Evolutionary conservation across 2,888 invertebrate species (phyloP).

Genomic region (Tenodera sinensis): DNA sequence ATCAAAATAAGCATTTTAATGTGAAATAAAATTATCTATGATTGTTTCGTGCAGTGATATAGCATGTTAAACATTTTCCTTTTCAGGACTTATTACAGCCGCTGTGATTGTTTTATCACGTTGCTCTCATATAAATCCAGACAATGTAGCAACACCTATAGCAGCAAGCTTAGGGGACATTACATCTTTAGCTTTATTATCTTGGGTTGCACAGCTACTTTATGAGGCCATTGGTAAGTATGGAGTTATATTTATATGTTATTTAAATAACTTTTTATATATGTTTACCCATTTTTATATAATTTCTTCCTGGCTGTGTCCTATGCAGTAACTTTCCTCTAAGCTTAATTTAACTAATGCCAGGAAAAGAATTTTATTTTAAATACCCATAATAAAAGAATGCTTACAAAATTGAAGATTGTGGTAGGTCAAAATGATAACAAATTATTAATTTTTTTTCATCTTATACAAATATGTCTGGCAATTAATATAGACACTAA

Average conservation of each 20-base stretch:
- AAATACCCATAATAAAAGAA: too few species aligned
- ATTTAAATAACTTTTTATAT: background rate
- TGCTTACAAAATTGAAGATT: too few species aligned
- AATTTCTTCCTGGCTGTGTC: background rate
- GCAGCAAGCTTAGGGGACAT: conserved; percentile 78
- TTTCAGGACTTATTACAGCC: conserved; percentile 59
- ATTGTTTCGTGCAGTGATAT: too few species aligned
- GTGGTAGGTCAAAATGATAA: too few species aligned
- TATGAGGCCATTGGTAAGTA: conserved; percentile 54
- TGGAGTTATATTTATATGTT: background rate
- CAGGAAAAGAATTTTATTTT: too few species aligned
- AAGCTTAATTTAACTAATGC: too few species aligned
- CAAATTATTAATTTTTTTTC: too few species aligned
- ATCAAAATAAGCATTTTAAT: background rate
- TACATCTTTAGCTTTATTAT: conserved; percentile 60
- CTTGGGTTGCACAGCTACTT: conserved; percentile 55
- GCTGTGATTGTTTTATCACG: conserved; percentile 66
- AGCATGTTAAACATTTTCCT: background rate
- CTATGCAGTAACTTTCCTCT: too few species aligned
- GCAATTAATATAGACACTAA: too few species aligned
- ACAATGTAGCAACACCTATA: conserved; percentile 76
- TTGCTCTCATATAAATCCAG: conserved; percentile 68
- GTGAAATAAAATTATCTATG: too few species aligned
- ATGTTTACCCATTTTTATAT: background rate
- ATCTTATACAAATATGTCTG: too few species aligned